Evolutionary conservation across 2,113 vertebrate species (phyloP).

Genomic region (Ciconia maguari): DNA sequence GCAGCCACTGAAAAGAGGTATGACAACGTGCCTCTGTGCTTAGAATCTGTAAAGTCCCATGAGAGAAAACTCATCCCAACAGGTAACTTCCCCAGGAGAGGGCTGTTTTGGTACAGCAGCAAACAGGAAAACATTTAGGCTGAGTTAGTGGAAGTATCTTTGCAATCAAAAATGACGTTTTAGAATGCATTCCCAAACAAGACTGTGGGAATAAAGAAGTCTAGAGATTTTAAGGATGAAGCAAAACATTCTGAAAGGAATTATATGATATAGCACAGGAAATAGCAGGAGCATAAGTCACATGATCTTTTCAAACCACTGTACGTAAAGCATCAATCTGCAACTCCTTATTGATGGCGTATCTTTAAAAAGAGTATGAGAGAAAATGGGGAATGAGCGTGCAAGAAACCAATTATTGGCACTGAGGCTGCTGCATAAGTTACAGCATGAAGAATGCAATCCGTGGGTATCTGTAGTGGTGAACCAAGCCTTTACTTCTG

Average conservation of each 20-base stretch:
- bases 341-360: neutral
- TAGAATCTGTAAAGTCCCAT: neutral
- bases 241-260: neutral
- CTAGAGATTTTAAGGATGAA: neutral
- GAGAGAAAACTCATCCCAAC: neutral
- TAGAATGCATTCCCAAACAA: neutral
- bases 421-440: neutral
- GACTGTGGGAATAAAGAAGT: neutral
- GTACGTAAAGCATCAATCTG: neutral
- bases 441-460: neutral
- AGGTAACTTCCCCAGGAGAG: neutral
- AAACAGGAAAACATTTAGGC: neutral
- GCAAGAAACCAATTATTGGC: neutral
- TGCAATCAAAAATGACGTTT: neutral
- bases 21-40: neutral
- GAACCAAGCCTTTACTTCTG: neutral
- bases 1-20: neutral
- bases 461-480: neutral
- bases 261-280: neutral
- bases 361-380: neutral
- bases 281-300: neutral
- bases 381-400: neutral
- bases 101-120: neutral
- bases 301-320: neutral
- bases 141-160: neutral